A percentile compares a stretch with the other conserved stretches of the same genome.
Conservation (phyloP, 2,797 vertebrate genomes). For the Channallabes apus region DNA sequence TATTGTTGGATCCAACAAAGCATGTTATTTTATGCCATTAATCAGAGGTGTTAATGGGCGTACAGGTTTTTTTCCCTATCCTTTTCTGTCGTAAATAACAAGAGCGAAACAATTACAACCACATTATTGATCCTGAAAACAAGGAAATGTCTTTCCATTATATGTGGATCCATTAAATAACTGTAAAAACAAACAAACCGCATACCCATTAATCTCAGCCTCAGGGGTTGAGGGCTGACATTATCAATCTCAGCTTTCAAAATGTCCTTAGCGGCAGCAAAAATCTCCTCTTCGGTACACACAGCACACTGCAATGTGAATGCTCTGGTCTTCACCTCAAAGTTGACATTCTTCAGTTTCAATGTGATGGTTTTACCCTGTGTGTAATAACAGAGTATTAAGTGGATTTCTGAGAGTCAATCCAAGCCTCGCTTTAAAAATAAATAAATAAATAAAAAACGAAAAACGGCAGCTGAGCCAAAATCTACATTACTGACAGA, state of each 20-base stretch:
- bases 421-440: neutral
- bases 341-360: constrained; percentile 94
- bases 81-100: neutral
- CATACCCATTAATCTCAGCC: constrained; percentile 95
- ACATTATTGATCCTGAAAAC: neutral
- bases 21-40: constrained; percentile 6
- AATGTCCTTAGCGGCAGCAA: constrained; percentile 87
- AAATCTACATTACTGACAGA: neutral
- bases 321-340: constrained; percentile 92
- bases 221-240: constrained; percentile 83
- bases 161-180: neutral
- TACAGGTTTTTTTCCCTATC: neutral
- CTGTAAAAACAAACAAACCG: constrained; percentile 33
- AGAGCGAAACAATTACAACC: neutral
- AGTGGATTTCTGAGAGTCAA: neutral
- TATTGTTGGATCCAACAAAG: constrained; percentile 10
- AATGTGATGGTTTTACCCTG: constrained; percentile 94
- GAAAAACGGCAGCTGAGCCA: too few relatives aligned
- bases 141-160: neutral
- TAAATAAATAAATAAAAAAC: neutral
- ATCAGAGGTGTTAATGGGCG: neutral
- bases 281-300: constrained; percentile 88
- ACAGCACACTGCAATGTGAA: constrained; percentile 78
- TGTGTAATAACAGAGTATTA: neutral
- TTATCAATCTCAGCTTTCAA: constrained; percentile 87